Conservation (phyloP, 2,888 invertebrate species). For the Chrysolina haemoptera region DNA sequence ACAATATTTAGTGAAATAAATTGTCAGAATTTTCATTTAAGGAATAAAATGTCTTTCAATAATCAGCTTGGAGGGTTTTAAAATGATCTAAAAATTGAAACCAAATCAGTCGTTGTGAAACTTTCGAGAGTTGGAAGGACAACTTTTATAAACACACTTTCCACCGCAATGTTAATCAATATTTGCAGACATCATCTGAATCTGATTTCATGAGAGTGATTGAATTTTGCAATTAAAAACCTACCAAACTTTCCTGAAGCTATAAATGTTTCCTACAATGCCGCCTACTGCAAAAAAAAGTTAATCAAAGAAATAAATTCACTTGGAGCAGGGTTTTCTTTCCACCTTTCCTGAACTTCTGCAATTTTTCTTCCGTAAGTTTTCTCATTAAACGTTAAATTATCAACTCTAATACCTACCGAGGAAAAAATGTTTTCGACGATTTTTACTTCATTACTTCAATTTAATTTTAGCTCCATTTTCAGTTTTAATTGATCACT, state of each 20-base stretch:
- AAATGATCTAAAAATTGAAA: not conserved
- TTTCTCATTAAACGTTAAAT: conserved; percentile 65
- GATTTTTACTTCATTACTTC: conserved; percentile 47
- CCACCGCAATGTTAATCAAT: conserved; percentile 1
- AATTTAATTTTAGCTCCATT: conserved; percentile 50
- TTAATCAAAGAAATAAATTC: conserved; percentile 66
- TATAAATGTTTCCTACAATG: conserved; percentile 53
- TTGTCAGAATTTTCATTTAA: no score
- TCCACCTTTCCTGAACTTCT: conserved; percentile 63
- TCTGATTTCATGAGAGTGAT: conserved; percentile 33
- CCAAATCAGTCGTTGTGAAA: not conserved
- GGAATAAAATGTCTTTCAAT: no score
- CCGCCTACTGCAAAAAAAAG: conserved; percentile 56
- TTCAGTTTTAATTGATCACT: conserved; percentile 48
- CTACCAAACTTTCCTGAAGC: conserved; percentile 41
- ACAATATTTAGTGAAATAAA: no score
- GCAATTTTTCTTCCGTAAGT: conserved; percentile 64
- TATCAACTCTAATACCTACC: conserved; percentile 58
- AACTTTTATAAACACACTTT: not conserved
- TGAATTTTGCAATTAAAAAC: conserved; percentile 45
- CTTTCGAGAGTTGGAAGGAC: no score
- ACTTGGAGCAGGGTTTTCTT: conserved; percentile 58
- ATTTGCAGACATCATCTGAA: conserved; percentile 12
- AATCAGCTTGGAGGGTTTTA: no score
- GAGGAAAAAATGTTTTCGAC: conserved; percentile 50